Evolutionary conservation across 2,797 vertebrate genomes (phyloP), one percentile per base, ranked within the genome.

Genomic region (Acrossocheilus fasciatus): DNA sequence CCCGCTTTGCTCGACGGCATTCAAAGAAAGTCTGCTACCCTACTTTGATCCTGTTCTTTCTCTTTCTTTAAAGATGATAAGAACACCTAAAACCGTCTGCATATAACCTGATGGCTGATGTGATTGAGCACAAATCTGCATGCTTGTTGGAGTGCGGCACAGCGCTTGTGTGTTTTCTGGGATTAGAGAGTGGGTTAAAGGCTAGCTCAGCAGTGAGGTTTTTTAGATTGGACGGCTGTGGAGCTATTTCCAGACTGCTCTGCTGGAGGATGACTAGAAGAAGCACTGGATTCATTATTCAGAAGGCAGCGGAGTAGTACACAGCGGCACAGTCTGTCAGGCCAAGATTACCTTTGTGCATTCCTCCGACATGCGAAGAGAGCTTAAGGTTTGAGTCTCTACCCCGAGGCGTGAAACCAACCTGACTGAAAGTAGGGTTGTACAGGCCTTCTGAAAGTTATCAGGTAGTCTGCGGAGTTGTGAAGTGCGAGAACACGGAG

Each of bases 211-310:
- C 81, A 50, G 36, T 72, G n/a, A 36, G 41, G 9, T 26, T 64
- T 62, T 69, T 43, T 81, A 73, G 59, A 68, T 84, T 70, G 47
- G 81, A 47, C 91, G 93, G 91, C 92, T 91, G 93, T 92, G 93
- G 92, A 93, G 94, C 93, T 95, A 94, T 95, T 96, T 94, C 92
- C 92, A 93, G 92, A 91, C 81, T 83, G 90, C 50, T 91, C 91
- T 93, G 92, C 92, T 86, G 88, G 92, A 94, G 90, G 93, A 95
- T 94, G 95, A 94, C 94, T 93, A 93, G 93, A 91, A 93, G 93
- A 93, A 93, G 94, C 93, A 92, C 91, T 91, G 92, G 92, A 94
- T 96, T 94, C 93, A 95, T 96, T 96, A 96, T 96, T 96, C 94
- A 95, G 93, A 93, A 92, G 91, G 91, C 91, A 92, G 93, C 81